A percentile compares a stretch with the other conserved stretches of the same genome.
phyloP scores from a whole-genome alignment of 2,888 invertebrate genomes.

The Schizotus pectinicornis region DNA sequence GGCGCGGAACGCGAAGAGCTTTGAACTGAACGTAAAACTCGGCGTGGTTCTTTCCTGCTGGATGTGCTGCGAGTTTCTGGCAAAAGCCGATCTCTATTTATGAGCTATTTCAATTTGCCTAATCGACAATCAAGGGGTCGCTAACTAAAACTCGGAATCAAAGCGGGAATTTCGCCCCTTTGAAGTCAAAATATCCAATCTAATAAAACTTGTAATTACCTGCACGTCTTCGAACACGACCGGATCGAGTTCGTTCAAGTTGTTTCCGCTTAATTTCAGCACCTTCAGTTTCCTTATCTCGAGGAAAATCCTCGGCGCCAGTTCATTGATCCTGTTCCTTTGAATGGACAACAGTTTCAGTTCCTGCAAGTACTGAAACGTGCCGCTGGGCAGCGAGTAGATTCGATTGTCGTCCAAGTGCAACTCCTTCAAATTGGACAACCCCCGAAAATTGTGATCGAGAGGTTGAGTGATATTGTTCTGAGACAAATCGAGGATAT shows the following conservation, averaged over 20 bases:
- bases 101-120: neutral
- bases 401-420: conserved; percentile 80
- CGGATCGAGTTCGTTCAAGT: conserved; percentile 74
- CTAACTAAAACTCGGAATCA: neutral
- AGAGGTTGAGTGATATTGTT: conserved; percentile 79
- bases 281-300: conserved; percentile 74
- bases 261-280: conserved; percentile 78
- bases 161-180: neutral
- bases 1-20: no score
- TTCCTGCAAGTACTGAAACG: conserved; percentile 68
- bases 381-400: conserved; percentile 77
- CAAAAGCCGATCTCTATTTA: neutral
- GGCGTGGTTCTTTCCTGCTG: no score
- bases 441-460: conserved; percentile 76
- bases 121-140: neutral
- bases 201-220: conserved; percentile 54
- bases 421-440: conserved; percentile 72
- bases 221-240: conserved; percentile 77
- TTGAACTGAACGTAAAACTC: no score
- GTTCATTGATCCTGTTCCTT: conserved; percentile 70
- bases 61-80: no score
- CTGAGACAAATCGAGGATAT: conserved; percentile 70
- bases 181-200: conserved; percentile 9
- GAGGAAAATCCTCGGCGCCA: conserved; percentile 76
- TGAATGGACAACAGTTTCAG: conserved; percentile 71